These are phyloP conservation scores for Drosophila punjabiensis DNA, from an alignment of 1,140 invertebrate species.

Conservation along the genomic window DNA sequence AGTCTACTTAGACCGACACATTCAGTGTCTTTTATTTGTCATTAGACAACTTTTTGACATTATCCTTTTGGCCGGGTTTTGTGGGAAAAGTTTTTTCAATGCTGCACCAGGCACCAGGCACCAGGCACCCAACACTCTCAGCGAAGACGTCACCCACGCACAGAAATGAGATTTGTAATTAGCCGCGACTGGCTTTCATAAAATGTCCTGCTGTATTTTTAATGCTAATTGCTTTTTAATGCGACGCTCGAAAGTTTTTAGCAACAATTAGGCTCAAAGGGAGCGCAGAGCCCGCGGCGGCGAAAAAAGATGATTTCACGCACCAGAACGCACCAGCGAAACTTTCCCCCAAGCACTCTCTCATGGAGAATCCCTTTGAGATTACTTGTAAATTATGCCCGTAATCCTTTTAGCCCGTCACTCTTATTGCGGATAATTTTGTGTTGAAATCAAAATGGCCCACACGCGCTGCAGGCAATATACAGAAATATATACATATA, in stretches of 20 bases:
- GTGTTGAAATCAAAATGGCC: slow-evolving; percentile 76
- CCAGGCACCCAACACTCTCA: not conserved
- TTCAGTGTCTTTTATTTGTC: slow-evolving; percentile 58
- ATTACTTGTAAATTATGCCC: slow-evolving; percentile 72
- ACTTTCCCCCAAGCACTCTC: slow-evolving; percentile 22
- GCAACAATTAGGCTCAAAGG: slow-evolving; percentile 49
- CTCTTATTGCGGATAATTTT: slow-evolving; percentile 80
- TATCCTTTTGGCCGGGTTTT: slow-evolving; percentile 45
- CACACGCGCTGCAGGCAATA: slow-evolving; percentile 55
- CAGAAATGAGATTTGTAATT: slow-evolving; percentile 68
- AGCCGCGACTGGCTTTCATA: slow-evolving; percentile 49
- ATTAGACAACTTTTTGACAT: slow-evolving; percentile 75
- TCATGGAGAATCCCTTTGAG: slow-evolving; percentile 51
- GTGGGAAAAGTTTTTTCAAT: slow-evolving; percentile 50
- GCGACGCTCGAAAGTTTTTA: slow-evolving; percentile 58
- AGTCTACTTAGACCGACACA: slow-evolving; percentile 21
- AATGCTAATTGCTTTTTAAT: slow-evolving; percentile 80
- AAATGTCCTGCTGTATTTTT: slow-evolving; percentile 52
- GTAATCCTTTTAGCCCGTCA: slow-evolving; percentile 80
- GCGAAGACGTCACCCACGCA: not conserved
- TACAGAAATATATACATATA: not conserved
- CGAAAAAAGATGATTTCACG: slow-evolving; percentile 68
- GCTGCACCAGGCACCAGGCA: not conserved
- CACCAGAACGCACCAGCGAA: slow-evolving; percentile 39
- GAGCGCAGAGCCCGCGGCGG: not conserved